Evolutionary conservation across 2,113 vertebrate genomes (phyloP).

Genomic region (Coptodon rendalli): DNA sequence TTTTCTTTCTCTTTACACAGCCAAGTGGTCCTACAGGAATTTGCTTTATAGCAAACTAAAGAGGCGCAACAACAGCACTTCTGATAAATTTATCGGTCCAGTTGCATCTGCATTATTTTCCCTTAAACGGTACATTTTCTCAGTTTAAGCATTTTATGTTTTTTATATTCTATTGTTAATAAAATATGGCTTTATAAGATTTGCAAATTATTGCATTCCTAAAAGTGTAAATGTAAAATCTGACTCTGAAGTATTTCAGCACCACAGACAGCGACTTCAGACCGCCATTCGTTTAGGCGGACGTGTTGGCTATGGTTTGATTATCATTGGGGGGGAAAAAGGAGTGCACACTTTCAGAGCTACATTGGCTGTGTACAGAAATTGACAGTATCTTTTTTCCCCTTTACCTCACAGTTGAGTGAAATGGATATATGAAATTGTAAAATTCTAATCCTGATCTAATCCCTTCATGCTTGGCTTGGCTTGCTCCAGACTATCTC

Average conservation of each 20-base stretch:
- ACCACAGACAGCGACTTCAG: not conserved
- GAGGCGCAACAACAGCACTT: not conserved
- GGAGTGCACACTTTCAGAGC: not conserved
- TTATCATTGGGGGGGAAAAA: accelerated
- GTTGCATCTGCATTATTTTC: not conserved
- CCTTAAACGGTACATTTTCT: not conserved
- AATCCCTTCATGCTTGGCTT: not conserved
- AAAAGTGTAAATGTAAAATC: not conserved
- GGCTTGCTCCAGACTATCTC: not conserved
- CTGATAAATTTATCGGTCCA: not conserved
- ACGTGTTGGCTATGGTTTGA: not conserved
- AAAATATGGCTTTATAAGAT: not conserved
- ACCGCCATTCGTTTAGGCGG: accelerated
- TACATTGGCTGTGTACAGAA: not conserved
- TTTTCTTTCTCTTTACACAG: not conserved
- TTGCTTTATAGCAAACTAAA: not conserved
- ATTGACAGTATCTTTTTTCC: not conserved
- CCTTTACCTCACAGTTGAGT: not conserved
- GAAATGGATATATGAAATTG: not conserved
- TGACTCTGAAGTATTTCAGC: not conserved
- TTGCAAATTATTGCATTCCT: accelerated
- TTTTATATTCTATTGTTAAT: accelerated
- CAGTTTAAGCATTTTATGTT: not conserved
- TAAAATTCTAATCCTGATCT: not conserved
- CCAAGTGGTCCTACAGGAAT: not conserved